phyloP scores from a whole-genome alignment of 2,797 vertebrate species.

The Premnoplex brunnescens region DNA sequence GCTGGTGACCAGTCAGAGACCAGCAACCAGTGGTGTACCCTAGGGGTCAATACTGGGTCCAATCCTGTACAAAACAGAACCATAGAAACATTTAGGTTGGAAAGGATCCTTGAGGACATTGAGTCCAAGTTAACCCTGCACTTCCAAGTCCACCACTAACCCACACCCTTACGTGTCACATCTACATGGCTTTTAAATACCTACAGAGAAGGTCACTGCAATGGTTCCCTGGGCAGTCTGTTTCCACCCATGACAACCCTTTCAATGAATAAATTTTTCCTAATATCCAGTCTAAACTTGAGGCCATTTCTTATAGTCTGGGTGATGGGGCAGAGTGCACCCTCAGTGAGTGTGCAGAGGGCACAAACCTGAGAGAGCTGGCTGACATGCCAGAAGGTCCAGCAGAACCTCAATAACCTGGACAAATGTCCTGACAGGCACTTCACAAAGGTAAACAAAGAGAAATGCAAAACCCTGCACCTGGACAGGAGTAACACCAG shows the following conservation, averaged over 20 bases:
- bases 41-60: neutral
- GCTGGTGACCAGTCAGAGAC: neutral
- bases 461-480: neutral
- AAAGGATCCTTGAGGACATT: neutral
- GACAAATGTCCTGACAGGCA: neutral
- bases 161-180: too few relatives aligned
- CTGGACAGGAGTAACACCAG: rapidly evolving
- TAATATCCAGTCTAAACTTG: neutral
- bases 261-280: neutral
- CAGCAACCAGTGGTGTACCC: neutral
- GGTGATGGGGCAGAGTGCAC: neutral
- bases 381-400: neutral
- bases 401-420: rapidly evolving
- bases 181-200: neutral
- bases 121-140: neutral
- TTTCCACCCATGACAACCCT: neutral
- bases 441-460: too few relatives aligned
- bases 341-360: too few relatives aligned
- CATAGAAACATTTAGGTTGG: neutral
- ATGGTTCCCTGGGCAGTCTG: neutral
- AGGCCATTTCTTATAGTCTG: neutral
- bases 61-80: neutral
- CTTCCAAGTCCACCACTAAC: neutral
- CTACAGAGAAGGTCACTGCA: rapidly evolving
- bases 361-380: neutral